Base-by-base conservation (phyloP, 2,888 invertebrate species). In the Pachydiplax longipennis region DNA sequence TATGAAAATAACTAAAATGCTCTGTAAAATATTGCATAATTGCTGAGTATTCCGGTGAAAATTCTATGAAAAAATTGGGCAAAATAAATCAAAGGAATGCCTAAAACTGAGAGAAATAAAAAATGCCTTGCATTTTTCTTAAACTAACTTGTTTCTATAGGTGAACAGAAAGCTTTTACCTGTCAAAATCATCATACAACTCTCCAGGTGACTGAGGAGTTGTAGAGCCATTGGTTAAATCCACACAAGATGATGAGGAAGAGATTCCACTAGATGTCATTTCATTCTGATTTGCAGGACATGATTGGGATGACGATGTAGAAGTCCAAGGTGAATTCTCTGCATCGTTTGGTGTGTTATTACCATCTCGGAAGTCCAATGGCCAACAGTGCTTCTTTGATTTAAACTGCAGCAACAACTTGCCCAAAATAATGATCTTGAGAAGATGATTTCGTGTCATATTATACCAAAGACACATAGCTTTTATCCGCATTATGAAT, bases 381-480 rank as follows among this genome's bases (percentile, higher is more conserved):
- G 92, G 92, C 92, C 92, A 92, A 80, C 25, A 90, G 15, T 80
- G 82, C n/a, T 91, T 91, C 81, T 91, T 91, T 73, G 91, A 80
- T 81, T 91, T 91, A 40, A 82, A 83, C 93, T 92, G 94, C 93
- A 93, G 94, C 91, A 97, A 93, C 92, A 97, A 95, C 93, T 96
- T 96, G 0, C 97, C 96, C 92, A 97, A 92, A 91, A 97, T 96
- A 91, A 97, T 95, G 92, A 99, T 94, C 94, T 97, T 98, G 90
- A 98, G 95, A 90, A 97, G 96, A 94, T 98, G 96, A 94, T 98
- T 97, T 92, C 96, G 96, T 0, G 97, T 97, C 93, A 97, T 97
- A 94, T 99, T 99, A 94, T 97, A 97, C 98, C 99, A 99, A 3
- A 98, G 95, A 93, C 97, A 98, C 96, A 99, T 96, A 18, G 98